phyloP scores from a whole-genome alignment of 2,797 vertebrate species.

The Coranthus polyacanthus region DNA sequence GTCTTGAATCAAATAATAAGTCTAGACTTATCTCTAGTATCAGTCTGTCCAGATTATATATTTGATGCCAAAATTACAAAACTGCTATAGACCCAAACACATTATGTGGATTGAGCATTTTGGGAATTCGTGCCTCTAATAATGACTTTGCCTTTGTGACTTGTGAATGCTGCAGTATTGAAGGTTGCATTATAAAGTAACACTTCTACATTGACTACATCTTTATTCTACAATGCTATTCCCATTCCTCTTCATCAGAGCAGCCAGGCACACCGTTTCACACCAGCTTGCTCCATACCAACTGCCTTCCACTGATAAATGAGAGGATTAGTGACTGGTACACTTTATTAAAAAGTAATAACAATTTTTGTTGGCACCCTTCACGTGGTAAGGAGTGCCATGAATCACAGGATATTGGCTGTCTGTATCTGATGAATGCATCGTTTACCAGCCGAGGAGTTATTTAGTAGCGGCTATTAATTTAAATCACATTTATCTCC shows the following conservation, averaged over 20 bases:
- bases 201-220: slow-evolving; percentile 44
- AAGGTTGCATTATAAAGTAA: slow-evolving; percentile 40
- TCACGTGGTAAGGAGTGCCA: slow-evolving; percentile 96
- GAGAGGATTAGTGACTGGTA: slow-evolving; percentile 97
- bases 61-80: too few species aligned
- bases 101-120: neutral
- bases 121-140: slow-evolving; percentile 15
- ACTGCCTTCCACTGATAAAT: slow-evolving; percentile 94
- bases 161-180: neutral
- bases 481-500: slow-evolving; percentile 99
- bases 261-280: slow-evolving; percentile 88
- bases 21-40: too few species aligned
- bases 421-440: slow-evolving; percentile 99
- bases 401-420: slow-evolving; percentile 99
- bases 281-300: slow-evolving; percentile 83
- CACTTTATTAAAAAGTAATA: slow-evolving; percentile 99
- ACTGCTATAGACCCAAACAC: neutral
- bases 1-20: too few species aligned
- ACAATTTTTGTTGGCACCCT: slow-evolving; percentile 99
- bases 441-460: slow-evolving; percentile 99
- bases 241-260: slow-evolving; percentile 85
- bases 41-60: too few species aligned
- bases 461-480: slow-evolving; percentile 99
- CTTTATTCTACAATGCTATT: slow-evolving; percentile 70
- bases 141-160: neutral